Conservation (phyloP, 2,888 invertebrate species). For the Calameuta idolon region DNA sequence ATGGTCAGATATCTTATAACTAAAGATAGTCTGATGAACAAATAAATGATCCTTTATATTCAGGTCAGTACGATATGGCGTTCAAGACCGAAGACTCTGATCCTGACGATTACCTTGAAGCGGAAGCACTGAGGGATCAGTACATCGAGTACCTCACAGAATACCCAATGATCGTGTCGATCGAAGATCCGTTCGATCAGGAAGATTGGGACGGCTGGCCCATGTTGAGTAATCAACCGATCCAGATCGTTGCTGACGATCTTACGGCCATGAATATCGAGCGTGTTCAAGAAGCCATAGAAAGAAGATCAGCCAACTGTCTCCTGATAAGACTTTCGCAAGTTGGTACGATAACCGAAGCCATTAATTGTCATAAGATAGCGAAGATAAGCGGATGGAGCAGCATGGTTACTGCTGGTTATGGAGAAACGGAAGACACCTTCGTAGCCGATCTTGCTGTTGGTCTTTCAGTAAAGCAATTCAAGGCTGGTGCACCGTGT, state of each 20-base stretch:
- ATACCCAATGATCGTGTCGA: constrained; percentile 52
- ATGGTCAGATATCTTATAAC: constrained; percentile 40
- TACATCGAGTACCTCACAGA: constrained; percentile 49
- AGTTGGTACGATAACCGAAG: constrained; percentile 56
- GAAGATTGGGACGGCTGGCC: constrained; percentile 61
- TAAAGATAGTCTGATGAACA: neutral
- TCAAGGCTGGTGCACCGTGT: constrained; percentile 58
- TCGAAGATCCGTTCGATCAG: constrained; percentile 59
- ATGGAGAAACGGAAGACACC: constrained; percentile 57
- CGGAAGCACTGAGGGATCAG: constrained; percentile 48
- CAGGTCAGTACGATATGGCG: constrained; percentile 55
- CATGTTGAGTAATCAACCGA: constrained; percentile 42
- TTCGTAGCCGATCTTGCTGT: constrained; percentile 58
- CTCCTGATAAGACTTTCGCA: constrained; percentile 53
- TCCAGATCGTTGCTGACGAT: constrained; percentile 56
- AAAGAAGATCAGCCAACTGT: constrained; percentile 51
- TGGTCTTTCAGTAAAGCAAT: constrained; percentile 53
- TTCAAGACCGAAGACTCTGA: constrained; percentile 59
- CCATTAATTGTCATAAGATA: constrained; percentile 51
- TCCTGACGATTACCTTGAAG: constrained; percentile 52
- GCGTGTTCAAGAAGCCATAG: constrained; percentile 54
- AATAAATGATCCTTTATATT: neutral
- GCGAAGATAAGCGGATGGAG: constrained; percentile 53
- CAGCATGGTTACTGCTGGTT: constrained; percentile 46
- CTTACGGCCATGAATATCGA: constrained; percentile 54